Base-by-base conservation (phyloP, 2,113 vertebrate species). In the Nymphicus hollandicus region DNA sequence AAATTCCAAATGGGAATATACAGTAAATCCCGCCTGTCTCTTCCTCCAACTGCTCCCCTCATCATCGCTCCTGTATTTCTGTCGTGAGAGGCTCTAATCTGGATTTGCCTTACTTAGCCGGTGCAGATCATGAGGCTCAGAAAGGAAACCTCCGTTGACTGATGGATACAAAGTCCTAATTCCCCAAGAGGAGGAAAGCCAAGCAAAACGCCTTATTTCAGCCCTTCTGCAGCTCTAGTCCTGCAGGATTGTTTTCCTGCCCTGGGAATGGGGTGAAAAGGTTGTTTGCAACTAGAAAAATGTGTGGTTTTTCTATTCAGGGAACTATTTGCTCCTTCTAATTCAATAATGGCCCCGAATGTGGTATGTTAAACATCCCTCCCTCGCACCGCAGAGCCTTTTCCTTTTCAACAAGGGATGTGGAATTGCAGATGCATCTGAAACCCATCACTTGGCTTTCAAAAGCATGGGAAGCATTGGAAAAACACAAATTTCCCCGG, bases 101-200 rank as follows among this genome's bases (percentile, higher is more conserved):
- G 95, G 92, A 95, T 97, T 96, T 96, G 90, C 77, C 25, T 88
- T 93, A 90, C 46, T 90, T 91, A 97, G 68, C 5, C 3, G 41
- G 61, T 93, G 93, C 93, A 92, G 92, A 80, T 96, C 88, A 77
- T 33, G 78, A 90, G 80, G 89, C 66, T 94, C 86, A 82, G 61
- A 65, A 65, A 86, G 63, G 81, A 94, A 91, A 83, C 72, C 64
- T 78, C 55, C 4, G 10, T n/a, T 2, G 9, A 88, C 60, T 61
- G 72, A 84, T 52, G 43, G 82, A 81, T 60, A 49, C 56, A 71
- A 93, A 90, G 78, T 23, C 77, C 94, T 90, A 77, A 88, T 81
- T 93, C 53, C 61, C 29, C 47, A 60, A 39, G 44, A 47, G 39
- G 31, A 68, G 17, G 33, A 74, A 79, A 88, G 19, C 50, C 88